Conservation (phyloP, 2,113 vertebrate genomes). For the Pongo pygmaeus region DNA sequence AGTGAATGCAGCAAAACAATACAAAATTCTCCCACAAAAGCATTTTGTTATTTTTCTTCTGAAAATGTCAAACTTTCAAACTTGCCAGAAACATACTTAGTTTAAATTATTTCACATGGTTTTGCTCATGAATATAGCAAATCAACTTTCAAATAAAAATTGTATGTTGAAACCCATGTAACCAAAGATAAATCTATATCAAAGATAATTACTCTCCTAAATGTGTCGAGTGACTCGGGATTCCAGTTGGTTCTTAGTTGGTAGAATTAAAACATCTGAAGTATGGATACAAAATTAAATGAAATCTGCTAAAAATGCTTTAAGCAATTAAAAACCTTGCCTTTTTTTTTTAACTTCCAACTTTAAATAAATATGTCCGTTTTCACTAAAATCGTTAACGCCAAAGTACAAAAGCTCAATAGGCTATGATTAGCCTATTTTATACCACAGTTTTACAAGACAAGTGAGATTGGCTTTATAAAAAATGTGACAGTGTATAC, state of each 20-base stretch:
- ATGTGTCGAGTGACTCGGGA: not conserved
- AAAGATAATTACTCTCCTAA: not conserved
- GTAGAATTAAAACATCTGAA: not conserved
- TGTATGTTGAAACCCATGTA: not conserved
- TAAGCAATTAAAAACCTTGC: not conserved
- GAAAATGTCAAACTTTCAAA: not conserved
- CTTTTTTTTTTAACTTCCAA: not conserved
- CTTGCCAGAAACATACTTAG: not conserved
- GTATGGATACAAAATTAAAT: constrained; percentile 26
- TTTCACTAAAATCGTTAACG: not conserved
- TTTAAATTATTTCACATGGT: not conserved
- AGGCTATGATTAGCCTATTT: not conserved
- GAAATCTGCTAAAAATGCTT: not conserved
- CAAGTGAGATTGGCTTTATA: not conserved
- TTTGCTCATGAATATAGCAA: not conserved
- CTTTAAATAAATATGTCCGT: not conserved
- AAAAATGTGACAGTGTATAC: not conserved
- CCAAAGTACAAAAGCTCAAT: not conserved
- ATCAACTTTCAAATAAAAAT: not conserved
- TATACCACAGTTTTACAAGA: not conserved
- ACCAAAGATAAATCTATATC: not conserved
- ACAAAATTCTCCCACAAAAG: not conserved
- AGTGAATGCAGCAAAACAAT: not conserved
- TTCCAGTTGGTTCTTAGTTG: not conserved
- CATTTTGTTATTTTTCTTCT: not conserved